Conservation (phyloP, 2,888 invertebrate species). For the Sminthurides aquaticus region DNA sequence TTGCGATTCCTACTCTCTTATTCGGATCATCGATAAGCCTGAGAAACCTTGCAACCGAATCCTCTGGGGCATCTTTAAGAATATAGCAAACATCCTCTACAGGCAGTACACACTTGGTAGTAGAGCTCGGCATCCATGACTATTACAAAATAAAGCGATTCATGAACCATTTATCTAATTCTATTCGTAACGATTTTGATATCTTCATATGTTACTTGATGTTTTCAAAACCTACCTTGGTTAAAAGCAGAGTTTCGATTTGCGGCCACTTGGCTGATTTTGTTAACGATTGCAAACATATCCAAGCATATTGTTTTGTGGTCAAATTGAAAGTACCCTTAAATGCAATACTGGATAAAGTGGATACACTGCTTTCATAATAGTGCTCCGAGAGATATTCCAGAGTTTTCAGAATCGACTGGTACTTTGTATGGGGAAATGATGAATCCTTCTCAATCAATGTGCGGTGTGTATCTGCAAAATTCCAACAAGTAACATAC, state of each 20-base stretch:
- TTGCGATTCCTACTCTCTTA: conserved; percentile 56
- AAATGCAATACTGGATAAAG: conserved; percentile 30
- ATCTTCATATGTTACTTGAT: too few species aligned
- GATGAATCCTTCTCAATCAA: conserved; percentile 35
- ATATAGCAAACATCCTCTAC: conserved; percentile 50
- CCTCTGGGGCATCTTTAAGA: conserved; percentile 48
- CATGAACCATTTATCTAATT: conserved; percentile 5
- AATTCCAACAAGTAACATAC: not conserved
- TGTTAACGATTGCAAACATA: conserved; percentile 58
- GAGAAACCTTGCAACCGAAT: conserved; percentile 53
- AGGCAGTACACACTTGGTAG: conserved; percentile 49
- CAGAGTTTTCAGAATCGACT: conserved; percentile 38
- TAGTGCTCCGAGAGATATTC: conserved; percentile 35
- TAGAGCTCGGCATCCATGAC: conserved; percentile 50
- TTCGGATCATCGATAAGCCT: conserved; percentile 54
- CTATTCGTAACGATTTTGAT: too few species aligned
- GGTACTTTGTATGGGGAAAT: conserved; percentile 29
- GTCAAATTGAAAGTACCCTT: conserved; percentile 49
- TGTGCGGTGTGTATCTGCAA: conserved; percentile 33
- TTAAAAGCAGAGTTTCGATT: conserved; percentile 56
- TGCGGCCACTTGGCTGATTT: conserved; percentile 57
- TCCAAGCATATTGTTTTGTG: conserved; percentile 63
- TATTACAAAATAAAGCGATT: conserved; percentile 33
- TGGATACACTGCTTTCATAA: conserved; percentile 26
- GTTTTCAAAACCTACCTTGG: conserved; percentile 53